These are phyloP conservation scores for Zaprionus camerounensis DNA, from an alignment of 1,140 invertebrate genomes.

Conservation along the genomic window DNA sequence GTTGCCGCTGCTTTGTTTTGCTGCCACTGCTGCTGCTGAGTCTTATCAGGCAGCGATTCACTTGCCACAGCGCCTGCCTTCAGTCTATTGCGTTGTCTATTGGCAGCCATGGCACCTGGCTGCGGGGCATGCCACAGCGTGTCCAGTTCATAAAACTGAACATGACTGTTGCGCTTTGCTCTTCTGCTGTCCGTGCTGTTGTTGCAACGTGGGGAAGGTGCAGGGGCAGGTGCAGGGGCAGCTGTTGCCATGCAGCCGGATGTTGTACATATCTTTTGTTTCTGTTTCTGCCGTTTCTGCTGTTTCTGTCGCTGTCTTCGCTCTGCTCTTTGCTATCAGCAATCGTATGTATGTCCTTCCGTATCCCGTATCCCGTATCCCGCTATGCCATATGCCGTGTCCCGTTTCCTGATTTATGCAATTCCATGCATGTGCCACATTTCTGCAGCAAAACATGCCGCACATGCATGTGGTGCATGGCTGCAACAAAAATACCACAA, in stretches of 20 bases:
- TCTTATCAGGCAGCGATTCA: slow-evolving; percentile 57
- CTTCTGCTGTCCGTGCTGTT: slow-evolving; percentile 24
- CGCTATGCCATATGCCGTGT: slow-evolving; percentile 28
- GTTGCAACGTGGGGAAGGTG: slow-evolving; percentile 3
- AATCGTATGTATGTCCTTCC: slow-evolving; percentile 33
- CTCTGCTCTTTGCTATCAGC: slow-evolving; percentile 41
- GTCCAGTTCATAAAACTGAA: slow-evolving; percentile 49
- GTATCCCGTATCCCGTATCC: slow-evolving; percentile 38
- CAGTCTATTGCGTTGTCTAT: slow-evolving; percentile 18
- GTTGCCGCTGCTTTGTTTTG: slow-evolving; percentile 56
- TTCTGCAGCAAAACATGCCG: slow-evolving; percentile 44
- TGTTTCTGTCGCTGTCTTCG: slow-evolving; percentile 14
- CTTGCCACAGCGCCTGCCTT: neutral
- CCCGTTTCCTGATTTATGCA: slow-evolving; percentile 62
- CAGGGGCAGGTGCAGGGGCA: neutral
- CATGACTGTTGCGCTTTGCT: slow-evolving; percentile 41
- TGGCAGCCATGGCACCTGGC: slow-evolving; percentile 37
- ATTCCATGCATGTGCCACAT: slow-evolving; percentile 62
- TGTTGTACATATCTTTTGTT: slow-evolving; percentile 24
- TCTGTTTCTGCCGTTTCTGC: neutral
- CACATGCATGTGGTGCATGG: slow-evolving; percentile 19
- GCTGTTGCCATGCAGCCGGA: slow-evolving; percentile 39
- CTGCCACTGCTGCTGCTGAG: slow-evolving; percentile 18
- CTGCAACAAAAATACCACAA: slow-evolving; percentile 46
- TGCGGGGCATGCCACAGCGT: slow-evolving; percentile 18